Percentiles rank a stretch among this genome's conserved stretches.
These are phyloP conservation scores for Peromyscus leucopus DNA, from an alignment of 2,113 vertebrate species.

Conservation along the genomic window DNA sequence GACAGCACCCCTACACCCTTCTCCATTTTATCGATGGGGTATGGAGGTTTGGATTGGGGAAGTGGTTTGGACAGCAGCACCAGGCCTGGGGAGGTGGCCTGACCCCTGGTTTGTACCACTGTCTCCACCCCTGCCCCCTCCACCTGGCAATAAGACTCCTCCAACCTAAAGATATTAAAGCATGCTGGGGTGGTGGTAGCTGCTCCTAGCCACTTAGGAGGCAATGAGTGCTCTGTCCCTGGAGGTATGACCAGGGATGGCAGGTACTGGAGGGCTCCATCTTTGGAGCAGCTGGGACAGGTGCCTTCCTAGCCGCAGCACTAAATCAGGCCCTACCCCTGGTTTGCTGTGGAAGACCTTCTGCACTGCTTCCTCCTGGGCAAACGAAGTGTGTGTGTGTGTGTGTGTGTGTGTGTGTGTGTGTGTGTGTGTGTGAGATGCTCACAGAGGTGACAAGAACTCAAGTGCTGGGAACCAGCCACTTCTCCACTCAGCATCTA, in stretches of 20 bases:
- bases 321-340: neutral
- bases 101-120: neutral
- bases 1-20: neutral
- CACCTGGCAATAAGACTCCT: neutral
- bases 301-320: neutral
- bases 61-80: neutral
- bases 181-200: neutral
- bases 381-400: neutral
- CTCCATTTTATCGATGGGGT: neutral
- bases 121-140: neutral
- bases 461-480: neutral
- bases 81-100: neutral
- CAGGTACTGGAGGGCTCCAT: neutral
- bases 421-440: no score
- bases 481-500: neutral
- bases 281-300: conserved; percentile 13
- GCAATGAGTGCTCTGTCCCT: neutral
- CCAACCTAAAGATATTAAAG: neutral
- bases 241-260: neutral
- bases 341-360: neutral
- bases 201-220: neutral
- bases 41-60: neutral
- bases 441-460: neutral
- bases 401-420: no score
- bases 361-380: conserved; percentile 4